These are phyloP conservation scores for Silurus meridionalis DNA, from an alignment of 2,113 vertebrate species.

Conservation along the genomic window DNA sequence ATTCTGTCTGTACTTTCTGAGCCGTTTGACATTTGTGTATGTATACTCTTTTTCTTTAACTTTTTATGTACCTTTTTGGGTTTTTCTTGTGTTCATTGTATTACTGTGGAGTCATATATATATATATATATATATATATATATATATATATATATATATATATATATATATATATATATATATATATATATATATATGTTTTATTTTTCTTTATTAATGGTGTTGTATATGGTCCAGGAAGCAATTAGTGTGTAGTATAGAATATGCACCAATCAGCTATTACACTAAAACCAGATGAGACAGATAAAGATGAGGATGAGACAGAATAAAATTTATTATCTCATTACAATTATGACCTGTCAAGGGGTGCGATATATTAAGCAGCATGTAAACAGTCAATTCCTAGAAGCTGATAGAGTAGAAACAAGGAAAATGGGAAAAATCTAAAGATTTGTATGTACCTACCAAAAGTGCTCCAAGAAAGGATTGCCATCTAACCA, in stretches of 20 bases:
- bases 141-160: background rate
- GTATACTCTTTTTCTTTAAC: background rate
- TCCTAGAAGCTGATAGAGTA: too few relatives aligned
- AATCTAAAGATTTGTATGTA: too few relatives aligned
- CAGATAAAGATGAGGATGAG: too few relatives aligned
- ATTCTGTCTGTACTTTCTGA: constrained; percentile 40
- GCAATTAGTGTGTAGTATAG: constrained; percentile 24
- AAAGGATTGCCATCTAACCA: too few relatives aligned
- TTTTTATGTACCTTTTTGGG: background rate
- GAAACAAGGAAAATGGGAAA: too few relatives aligned
- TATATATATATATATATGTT: constrained; percentile 9
- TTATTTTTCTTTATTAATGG: background rate
- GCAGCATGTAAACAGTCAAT: too few relatives aligned
- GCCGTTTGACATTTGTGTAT: background rate
- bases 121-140: constrained; percentile 11
- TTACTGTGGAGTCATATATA: constrained; percentile 14
- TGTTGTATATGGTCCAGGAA: background rate
- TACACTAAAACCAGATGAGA: too few relatives aligned
- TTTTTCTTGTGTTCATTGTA: constrained; percentile 8
- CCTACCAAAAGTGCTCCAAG: too few relatives aligned
- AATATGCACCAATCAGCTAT: background rate
- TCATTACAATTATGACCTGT: too few relatives aligned
- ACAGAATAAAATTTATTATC: too few relatives aligned
- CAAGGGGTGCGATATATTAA: too few relatives aligned
- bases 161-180: too few relatives aligned